Base-by-base conservation (phyloP, 92 coral and sea anemone genomes). In the Bergia puertoricense region DNA sequence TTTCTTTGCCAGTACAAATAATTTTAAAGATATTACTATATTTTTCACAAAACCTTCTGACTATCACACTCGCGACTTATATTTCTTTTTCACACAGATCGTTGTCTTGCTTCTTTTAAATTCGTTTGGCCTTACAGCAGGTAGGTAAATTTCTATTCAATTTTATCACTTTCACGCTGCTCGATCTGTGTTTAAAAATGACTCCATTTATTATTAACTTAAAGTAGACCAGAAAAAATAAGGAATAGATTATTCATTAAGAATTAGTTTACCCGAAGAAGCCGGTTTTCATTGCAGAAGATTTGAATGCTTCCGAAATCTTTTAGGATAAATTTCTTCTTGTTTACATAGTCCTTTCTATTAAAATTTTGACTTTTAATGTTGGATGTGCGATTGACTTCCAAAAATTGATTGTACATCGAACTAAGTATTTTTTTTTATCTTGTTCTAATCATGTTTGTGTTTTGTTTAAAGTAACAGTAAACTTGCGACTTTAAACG, bases 291-390 rank as follows among this genome's bases (percentile, higher is more conserved):
- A 66, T 44, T 38, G 39, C 79, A 9, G 16, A 48, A 45, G 68
- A 20, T 38, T 80, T 56, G 23, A 84, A 46, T 45, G 66, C 87
- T 84, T 84, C 79, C 79, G 23, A 84, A 83, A 83, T 45, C 62
- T 69, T 83, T 45, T 71, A 83, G 65, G 77, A 23, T 69, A 69
- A 83, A 82, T 45, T 62, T 81, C 5, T 38, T 5, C 45, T 45
- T 84, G 67, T 84, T 84, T 84, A 84, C 87, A 84, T 67, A 84
- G 45, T 71, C 79, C 42, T 69, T 71, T 54, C 40, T 68, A 72
- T 39, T 50, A 50, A 51, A 84, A 45, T 84, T 84, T 71, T 48
- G 66, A 84, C 87, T 84, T 48, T 72, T 84, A 69, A 84, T 84
- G 66, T 69, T 72, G 41, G 59, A 40, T 36, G 39, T 75, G 50